phyloP scores from a whole-genome alignment of 2,797 vertebrate genomes.

The Tinamus major region DNA sequence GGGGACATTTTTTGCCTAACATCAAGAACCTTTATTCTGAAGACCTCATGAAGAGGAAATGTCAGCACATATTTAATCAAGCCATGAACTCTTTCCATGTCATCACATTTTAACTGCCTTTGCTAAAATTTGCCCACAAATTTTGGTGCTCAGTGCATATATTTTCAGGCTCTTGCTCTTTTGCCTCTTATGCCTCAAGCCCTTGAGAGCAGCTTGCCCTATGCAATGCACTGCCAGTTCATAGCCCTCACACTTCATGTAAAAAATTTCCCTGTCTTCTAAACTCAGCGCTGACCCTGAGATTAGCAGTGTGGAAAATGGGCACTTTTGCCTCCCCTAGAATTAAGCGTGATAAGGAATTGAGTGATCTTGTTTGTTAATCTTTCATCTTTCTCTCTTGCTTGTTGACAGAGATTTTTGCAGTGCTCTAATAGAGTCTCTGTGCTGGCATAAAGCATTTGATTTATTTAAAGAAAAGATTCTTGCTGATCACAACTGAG shows the following conservation, averaged over 20 bases:
- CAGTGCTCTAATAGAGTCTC: neutral
- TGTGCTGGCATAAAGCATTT: neutral
- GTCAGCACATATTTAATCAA: neutral
- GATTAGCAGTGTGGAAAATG: neutral
- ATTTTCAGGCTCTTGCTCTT: neutral
- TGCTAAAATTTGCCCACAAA: neutral
- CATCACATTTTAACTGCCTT: neutral
- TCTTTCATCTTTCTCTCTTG: neutral
- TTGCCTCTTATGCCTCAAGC: neutral
- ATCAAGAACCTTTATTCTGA: neutral
- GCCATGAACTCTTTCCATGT: neutral
- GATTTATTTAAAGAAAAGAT: constrained; percentile 21
- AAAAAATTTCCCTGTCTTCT: neutral
- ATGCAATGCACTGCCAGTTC: neutral
- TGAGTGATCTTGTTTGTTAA: neutral
- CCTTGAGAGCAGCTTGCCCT: neutral
- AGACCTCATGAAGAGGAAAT: neutral
- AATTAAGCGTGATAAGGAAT: neutral
- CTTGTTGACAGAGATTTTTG: neutral
- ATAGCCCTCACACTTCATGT: neutral
- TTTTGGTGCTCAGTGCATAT: neutral
- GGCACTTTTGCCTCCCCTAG: neutral
- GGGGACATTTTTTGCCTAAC: neutral
- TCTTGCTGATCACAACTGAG: neutral
- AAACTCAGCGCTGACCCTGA: neutral